Evolutionary conservation across 2,888 invertebrate species (phyloP).

Genomic region (Hesperia comma): DNA sequence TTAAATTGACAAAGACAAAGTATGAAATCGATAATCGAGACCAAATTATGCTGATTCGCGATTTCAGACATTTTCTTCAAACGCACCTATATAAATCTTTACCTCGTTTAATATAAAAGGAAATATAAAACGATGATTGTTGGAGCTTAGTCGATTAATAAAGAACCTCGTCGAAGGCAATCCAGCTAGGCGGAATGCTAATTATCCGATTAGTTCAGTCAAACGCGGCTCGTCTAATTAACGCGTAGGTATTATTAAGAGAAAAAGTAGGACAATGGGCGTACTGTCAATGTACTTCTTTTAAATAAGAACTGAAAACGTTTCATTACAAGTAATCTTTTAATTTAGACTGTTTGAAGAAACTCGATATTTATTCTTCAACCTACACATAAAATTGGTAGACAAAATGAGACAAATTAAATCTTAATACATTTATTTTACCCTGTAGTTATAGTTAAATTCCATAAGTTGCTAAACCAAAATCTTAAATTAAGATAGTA

Average conservation of each 20-base stretch:
- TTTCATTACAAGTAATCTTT: too few relatives aligned
- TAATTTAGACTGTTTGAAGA: too few relatives aligned
- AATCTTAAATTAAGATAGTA: too few relatives aligned
- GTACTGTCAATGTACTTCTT: not conserved
- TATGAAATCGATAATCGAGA: not conserved
- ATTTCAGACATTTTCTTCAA: not conserved
- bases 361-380: too few relatives aligned
- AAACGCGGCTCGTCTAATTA: slow-evolving; percentile 18
- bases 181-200: slow-evolving; percentile 42
- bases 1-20: not conserved
- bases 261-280: not conserved
- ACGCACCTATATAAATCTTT: not conserved
- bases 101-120: not conserved
- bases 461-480: too few relatives aligned
- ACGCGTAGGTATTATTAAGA: slow-evolving; percentile 2
- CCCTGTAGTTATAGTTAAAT: too few relatives aligned
- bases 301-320: too few relatives aligned
- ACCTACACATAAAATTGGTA: too few relatives aligned
- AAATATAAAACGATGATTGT: slow-evolving; percentile 7
- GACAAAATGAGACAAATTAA: too few relatives aligned
- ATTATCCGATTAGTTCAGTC: slow-evolving; percentile 38
- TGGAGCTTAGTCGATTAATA: slow-evolving; percentile 23
- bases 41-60: not conserved
- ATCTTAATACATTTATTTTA: too few relatives aligned
- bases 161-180: slow-evolving; percentile 39